These are phyloP conservation scores for Imbricaverruca yamaguchii DNA, from an alignment of 2,888 invertebrate species.

Conservation along the genomic window DNA sequence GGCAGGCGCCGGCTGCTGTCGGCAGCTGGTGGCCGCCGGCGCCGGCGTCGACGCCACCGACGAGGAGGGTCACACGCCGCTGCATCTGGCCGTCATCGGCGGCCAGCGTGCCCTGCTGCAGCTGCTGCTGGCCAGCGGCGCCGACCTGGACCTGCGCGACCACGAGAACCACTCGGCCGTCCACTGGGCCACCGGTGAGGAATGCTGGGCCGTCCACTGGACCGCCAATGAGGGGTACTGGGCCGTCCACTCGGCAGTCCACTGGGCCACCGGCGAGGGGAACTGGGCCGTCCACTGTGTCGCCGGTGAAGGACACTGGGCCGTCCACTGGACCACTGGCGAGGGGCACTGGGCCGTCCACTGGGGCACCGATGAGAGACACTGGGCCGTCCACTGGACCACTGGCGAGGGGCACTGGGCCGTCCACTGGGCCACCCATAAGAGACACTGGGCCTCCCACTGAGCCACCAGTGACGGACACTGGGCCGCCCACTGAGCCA, in stretches of 20 bases:
- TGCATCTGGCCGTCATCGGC: constrained; percentile 91
- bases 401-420: neutral
- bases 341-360: neutral
- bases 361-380: neutral
- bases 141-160: constrained; percentile 83
- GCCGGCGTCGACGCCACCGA: constrained; percentile 69
- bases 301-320: neutral
- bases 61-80: constrained; percentile 88
- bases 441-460: neutral
- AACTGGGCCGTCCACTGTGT: neutral
- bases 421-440: neutral
- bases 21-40: constrained; percentile 68
- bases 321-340: neutral
- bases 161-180: constrained; percentile 90
- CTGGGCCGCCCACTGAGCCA: neutral
- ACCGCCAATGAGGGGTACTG: neutral
- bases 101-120: constrained; percentile 49
- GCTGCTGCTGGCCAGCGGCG: constrained; percentile 70
- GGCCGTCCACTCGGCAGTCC: neutral
- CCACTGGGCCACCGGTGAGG: constrained; percentile 94
- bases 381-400: neutral
- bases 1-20: constrained; percentile 57
- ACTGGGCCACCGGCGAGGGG: neutral
- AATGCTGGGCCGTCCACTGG: neutral
- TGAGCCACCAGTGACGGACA: neutral